Percentiles rank a stretch among this genome's conserved stretches.
phyloP scores from a whole-genome alignment of 2,888 invertebrate species.

The Leptinotarsa juncta region DNA sequence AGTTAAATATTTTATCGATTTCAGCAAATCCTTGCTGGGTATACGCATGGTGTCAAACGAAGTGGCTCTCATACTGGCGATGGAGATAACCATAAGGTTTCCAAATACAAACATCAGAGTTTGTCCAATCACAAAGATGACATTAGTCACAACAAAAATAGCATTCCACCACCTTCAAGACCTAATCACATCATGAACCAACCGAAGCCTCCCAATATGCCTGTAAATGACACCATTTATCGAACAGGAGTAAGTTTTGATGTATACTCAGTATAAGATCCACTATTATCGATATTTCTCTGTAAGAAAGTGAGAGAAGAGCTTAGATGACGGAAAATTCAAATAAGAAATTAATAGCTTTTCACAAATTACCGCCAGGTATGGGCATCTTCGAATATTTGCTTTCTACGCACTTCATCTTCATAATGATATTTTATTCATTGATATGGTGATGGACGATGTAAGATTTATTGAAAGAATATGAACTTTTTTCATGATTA shows the following conservation, averaged over 20 bases:
- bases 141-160: not conserved
- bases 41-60: constrained; percentile 72
- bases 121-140: constrained; percentile 45
- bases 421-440: too few relatives aligned
- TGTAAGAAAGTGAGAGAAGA: too few relatives aligned
- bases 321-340: too few relatives aligned
- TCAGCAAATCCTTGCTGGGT: constrained; percentile 35
- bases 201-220: constrained; percentile 21
- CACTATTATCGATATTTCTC: too few relatives aligned
- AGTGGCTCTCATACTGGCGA: constrained; percentile 74
- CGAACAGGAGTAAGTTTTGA: constrained; percentile 51
- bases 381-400: too few relatives aligned
- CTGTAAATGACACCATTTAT: constrained; percentile 45
- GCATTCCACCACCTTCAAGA: constrained; percentile 33
- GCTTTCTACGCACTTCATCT: too few relatives aligned
- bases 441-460: too few relatives aligned
- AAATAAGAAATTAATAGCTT: too few relatives aligned
- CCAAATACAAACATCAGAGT: constrained; percentile 68
- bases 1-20: not conserved
- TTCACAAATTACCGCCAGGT: too few relatives aligned
- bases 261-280: not conserved
- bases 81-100: constrained; percentile 70
- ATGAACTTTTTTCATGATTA: too few relatives aligned
- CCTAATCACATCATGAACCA: constrained; percentile 39
- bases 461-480: too few relatives aligned